A percentile compares a stretch with the other conserved stretches of the same genome.
Conservation (phyloP, 2,113 vertebrate genomes). For the Plecotus auritus region DNA sequence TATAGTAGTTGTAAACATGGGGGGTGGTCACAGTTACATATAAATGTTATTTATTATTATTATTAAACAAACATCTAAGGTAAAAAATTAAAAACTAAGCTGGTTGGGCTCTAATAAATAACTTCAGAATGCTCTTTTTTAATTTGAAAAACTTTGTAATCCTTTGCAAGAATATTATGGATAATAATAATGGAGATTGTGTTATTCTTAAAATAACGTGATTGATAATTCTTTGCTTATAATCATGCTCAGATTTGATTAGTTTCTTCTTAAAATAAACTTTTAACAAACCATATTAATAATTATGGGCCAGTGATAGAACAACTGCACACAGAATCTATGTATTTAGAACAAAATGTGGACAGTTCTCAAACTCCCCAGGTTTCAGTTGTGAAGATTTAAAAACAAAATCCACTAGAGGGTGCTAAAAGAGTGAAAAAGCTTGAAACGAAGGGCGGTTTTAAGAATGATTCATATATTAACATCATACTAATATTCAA, state of each 20-base stretch:
- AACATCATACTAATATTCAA: background rate
- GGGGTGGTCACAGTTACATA: background rate
- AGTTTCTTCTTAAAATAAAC: background rate
- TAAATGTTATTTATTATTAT: background rate
- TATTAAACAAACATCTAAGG: background rate
- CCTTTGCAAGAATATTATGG: background rate
- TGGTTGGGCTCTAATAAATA: background rate
- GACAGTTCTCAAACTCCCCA: background rate
- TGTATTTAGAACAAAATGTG: background rate
- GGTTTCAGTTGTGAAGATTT: background rate
- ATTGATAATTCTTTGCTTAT: background rate
- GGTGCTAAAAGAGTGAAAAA: constrained; percentile 57
- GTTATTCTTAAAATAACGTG: background rate
- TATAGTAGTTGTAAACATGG: background rate
- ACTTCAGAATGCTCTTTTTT: background rate
- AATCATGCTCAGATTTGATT: background rate
- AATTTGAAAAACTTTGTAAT: background rate
- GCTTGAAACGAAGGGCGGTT: background rate
- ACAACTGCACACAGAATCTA: background rate
- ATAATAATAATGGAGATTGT: background rate
- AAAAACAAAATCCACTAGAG: constrained; percentile 55
- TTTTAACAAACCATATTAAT: background rate
- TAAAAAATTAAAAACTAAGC: too few relatives aligned
- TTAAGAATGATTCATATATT: background rate
- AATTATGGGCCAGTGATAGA: background rate